These are phyloP conservation scores for Atethmia centrago DNA, from an alignment of 2,888 invertebrate genomes.

Conservation along the genomic window DNA sequence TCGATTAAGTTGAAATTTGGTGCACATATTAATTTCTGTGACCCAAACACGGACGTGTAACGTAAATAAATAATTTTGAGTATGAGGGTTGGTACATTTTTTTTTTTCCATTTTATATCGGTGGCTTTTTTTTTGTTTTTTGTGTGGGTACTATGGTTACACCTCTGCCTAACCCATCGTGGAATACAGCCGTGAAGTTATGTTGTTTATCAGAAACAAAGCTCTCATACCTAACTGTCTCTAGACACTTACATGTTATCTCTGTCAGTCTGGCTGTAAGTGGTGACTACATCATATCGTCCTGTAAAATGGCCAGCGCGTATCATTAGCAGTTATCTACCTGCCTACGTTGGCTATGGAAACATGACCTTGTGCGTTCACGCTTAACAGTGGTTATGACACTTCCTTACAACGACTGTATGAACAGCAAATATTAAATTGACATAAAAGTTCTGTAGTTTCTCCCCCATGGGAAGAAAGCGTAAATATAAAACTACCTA, in stretches of 20 bases:
- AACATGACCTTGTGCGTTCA: conserved; percentile 17
- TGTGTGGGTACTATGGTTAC: not conserved
- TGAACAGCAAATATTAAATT: not conserved
- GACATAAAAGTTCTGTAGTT: not conserved
- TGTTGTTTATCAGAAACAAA: not conserved
- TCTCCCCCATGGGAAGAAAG: not conserved
- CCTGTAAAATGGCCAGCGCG: conserved; percentile 11
- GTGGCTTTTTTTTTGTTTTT: not conserved
- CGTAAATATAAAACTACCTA: not conserved
- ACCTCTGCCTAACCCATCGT: not conserved
- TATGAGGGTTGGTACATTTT: too few relatives aligned
- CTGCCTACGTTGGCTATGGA: conserved; percentile 19
- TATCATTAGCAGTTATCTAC: conserved; percentile 34
- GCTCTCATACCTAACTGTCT: not conserved
- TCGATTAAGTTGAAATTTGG: too few relatives aligned
- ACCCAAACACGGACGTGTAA: too few relatives aligned
- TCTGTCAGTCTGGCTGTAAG: conserved; percentile 15
- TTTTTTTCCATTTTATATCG: too few relatives aligned
- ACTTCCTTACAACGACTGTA: not conserved
- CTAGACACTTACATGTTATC: not conserved
- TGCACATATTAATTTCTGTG: too few relatives aligned
- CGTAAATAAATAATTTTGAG: too few relatives aligned
- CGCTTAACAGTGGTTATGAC: not conserved
- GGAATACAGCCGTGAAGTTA: not conserved
- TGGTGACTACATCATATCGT: conserved; percentile 17